Evolutionary conservation across 2,113 vertebrate genomes (phyloP).

Genomic region (Scomber colias): DNA sequence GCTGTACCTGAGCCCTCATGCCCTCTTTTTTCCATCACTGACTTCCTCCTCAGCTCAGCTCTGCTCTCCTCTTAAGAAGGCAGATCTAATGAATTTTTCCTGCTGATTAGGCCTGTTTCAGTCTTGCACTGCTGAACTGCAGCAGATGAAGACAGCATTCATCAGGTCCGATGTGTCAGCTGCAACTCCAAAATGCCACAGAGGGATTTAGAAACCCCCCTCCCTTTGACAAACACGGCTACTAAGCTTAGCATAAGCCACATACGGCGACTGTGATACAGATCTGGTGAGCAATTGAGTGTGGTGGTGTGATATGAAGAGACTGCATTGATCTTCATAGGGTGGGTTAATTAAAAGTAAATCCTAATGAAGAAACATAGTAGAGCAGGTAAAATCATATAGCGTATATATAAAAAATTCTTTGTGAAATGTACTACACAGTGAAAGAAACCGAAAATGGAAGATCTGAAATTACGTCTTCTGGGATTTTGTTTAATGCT

Average conservation of each 20-base stretch:
- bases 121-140: slow-evolving; percentile 40
- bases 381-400: neutral
- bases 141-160: slow-evolving; percentile 74
- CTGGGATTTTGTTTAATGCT: slow-evolving; percentile 25
- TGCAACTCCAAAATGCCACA: slow-evolving; percentile 69
- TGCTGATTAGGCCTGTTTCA: slow-evolving; percentile 66
- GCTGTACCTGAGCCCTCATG: slow-evolving; percentile 3
- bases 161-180: slow-evolving; percentile 68
- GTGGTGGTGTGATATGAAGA: slow-evolving; percentile 10
- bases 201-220: slow-evolving; percentile 64
- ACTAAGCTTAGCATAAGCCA: slow-evolving; percentile 62
- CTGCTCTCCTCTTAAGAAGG: slow-evolving; percentile 32
- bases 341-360: slow-evolving; percentile 1
- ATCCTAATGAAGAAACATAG: slow-evolving; percentile 4
- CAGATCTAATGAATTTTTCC: slow-evolving; percentile 73
- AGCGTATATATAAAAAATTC: neutral
- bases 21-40: slow-evolving; percentile 7
- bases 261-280: slow-evolving; percentile 31
- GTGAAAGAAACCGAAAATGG: slow-evolving; percentile 31
- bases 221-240: slow-evolving; percentile 41
- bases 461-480: slow-evolving; percentile 18
- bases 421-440: no score
- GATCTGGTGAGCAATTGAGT: slow-evolving; percentile 33
- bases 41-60: slow-evolving; percentile 9
- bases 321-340: slow-evolving; percentile 12